Conservation (phyloP, 2,888 invertebrate species). For the Ashinkailepas kermadecensis region DNA sequence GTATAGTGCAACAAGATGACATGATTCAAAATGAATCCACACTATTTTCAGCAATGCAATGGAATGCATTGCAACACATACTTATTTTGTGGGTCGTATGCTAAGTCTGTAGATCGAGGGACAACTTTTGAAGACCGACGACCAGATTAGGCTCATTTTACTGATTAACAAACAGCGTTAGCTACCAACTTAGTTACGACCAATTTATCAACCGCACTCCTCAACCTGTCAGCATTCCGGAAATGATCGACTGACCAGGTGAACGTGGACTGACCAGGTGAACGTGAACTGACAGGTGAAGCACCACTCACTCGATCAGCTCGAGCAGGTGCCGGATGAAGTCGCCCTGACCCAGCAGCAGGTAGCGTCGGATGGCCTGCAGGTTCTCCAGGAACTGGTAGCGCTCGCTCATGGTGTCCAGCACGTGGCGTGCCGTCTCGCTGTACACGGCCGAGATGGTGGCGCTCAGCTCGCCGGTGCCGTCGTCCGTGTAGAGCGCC, state of each 20-base stretch:
- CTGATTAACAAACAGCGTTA: too few species aligned
- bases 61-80: too few species aligned
- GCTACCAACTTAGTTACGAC: too few species aligned
- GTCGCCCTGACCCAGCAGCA: slow-evolving; percentile 91
- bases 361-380: slow-evolving; percentile 78
- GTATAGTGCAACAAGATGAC: too few species aligned
- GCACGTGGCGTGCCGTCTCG: slow-evolving; percentile 75
- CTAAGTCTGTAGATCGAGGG: too few species aligned
- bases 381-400: slow-evolving; percentile 86
- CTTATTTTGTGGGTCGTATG: too few species aligned
- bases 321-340: slow-evolving; percentile 91
- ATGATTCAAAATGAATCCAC: too few species aligned
- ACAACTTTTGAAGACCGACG: too few species aligned
- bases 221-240: too few species aligned
- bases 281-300: background rate
- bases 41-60: too few species aligned
- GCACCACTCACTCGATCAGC: slow-evolving; percentile 66
- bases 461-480: slow-evolving; percentile 57
- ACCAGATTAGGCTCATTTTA: too few species aligned
- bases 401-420: slow-evolving; percentile 75
- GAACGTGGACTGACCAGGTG: background rate
- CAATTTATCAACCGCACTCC: too few species aligned
- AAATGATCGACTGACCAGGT: background rate
- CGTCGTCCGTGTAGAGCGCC: slow-evolving; percentile 31
- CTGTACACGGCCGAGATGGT: slow-evolving; percentile 77